Evolutionary conservation across 1,140 invertebrate genomes (phyloP).

Genomic region (Asobara japonica): DNA sequence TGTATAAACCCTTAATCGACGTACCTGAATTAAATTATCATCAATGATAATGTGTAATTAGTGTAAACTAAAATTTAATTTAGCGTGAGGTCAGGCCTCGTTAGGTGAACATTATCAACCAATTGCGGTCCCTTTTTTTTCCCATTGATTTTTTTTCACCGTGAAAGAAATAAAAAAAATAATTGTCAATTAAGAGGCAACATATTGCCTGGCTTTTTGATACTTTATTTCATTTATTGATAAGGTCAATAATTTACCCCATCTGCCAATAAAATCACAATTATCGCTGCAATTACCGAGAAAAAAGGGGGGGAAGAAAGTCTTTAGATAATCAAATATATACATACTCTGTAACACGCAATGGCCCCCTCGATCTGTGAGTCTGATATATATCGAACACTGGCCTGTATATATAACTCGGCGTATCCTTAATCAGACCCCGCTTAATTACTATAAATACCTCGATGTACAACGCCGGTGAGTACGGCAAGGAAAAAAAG

Average conservation of each 20-base stretch:
- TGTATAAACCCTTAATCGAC: slow-evolving; percentile 23
- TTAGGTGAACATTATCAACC: not conserved
- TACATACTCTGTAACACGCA: slow-evolving; percentile 16
- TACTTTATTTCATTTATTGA: not conserved
- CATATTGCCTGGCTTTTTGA: not conserved
- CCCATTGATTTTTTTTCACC: not conserved
- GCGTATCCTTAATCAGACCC: slow-evolving; percentile 31
- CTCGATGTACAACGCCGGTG: not conserved
- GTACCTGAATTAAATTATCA: slow-evolving; percentile 15
- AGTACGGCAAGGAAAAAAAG: not conserved
- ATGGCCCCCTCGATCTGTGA: slow-evolving; percentile 10
- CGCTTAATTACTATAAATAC: slow-evolving; percentile 33
- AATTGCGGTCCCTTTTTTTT: not conserved
- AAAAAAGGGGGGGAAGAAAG: not conserved
- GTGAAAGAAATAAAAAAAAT: not conserved
- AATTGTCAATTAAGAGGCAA: not conserved
- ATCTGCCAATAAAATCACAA: not conserved
- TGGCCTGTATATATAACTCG: slow-evolving; percentile 14
- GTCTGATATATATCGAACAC: slow-evolving; percentile 15
- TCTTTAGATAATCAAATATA: slow-evolving; percentile 19
- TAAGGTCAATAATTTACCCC: not conserved
- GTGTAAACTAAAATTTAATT: not conserved
- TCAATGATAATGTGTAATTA: slow-evolving; percentile 12
- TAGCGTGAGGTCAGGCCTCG: slow-evolving; percentile 5
- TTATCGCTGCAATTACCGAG: not conserved